A percentile compares a stretch with the other conserved stretches of the same genome.
phyloP scores from a whole-genome alignment of 2,888 invertebrate species.

The Agrenia bidenticulata region DNA sequence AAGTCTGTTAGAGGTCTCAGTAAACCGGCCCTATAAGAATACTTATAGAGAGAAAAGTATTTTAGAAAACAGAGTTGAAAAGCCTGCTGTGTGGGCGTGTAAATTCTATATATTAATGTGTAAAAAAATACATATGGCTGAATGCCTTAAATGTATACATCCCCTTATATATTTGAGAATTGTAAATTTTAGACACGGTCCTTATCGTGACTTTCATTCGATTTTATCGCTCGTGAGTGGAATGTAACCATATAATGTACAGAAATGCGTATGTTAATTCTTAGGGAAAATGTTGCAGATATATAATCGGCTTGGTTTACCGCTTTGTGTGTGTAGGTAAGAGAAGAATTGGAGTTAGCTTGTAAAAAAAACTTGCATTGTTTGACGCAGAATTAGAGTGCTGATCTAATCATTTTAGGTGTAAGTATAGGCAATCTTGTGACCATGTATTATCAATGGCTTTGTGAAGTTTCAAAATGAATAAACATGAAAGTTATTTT shows the following conservation, averaged over 20 bases:
- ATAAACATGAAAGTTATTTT: too few relatives aligned
- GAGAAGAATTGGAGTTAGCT: slow-evolving; percentile 1
- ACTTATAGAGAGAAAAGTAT: background rate
- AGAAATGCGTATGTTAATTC: too few relatives aligned
- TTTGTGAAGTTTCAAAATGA: too few relatives aligned
- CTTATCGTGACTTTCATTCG: too few relatives aligned
- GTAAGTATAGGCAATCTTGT: background rate
- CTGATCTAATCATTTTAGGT: slow-evolving; percentile 4
- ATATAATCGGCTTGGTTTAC: too few relatives aligned
- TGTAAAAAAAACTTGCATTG: background rate
- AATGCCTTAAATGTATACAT: background rate
- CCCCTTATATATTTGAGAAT: background rate
- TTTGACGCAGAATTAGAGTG: slow-evolving; percentile 12
- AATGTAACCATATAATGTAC: too few relatives aligned
- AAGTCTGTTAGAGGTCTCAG: too few relatives aligned
- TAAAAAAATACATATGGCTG: background rate
- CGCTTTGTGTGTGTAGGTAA: too few relatives aligned
- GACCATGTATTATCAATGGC: too few relatives aligned
- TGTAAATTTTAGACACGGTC: too few relatives aligned
- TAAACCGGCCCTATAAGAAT: background rate
- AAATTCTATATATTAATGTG: slow-evolving; percentile 2
- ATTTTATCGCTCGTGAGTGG: too few relatives aligned
- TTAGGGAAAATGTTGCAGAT: too few relatives aligned
- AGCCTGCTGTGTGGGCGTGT: background rate
- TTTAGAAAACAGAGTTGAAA: background rate